These are phyloP conservation scores for Sinocyclocheilus grahami DNA, from an alignment of 2,113 vertebrate species.

Conservation along the genomic window DNA sequence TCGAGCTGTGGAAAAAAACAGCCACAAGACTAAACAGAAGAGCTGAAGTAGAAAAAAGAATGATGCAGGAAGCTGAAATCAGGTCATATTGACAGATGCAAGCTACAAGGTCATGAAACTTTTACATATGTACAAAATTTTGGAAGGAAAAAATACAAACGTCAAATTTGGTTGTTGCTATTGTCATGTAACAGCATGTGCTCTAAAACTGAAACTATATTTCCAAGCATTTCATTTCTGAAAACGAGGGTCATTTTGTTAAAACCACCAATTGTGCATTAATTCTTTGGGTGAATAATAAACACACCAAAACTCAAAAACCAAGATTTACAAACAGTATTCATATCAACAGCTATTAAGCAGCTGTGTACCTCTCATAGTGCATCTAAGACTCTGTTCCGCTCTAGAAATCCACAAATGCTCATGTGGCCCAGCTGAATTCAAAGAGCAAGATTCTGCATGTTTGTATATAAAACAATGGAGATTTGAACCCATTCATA, in stretches of 20 bases:
- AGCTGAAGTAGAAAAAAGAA: slow-evolving; percentile 46
- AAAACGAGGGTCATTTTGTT: not conserved
- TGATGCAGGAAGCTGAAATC: slow-evolving; percentile 27
- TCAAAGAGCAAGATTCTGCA: not conserved
- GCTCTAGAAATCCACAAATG: not conserved
- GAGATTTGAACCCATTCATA: not conserved
- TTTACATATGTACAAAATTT: slow-evolving; percentile 63
- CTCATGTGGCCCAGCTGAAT: not conserved
- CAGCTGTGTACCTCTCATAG: slow-evolving; percentile 15
- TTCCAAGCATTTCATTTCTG: not conserved
- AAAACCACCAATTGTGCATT: not conserved
- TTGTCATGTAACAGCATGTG: slow-evolving; percentile 1
- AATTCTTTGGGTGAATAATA: not conserved
- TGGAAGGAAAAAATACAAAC: not conserved
- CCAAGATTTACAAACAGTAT: slow-evolving; percentile 17
- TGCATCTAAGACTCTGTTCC: slow-evolving; percentile 14
- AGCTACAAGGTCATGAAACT: slow-evolving; percentile 57
- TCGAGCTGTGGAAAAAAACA: slow-evolving; percentile 35
- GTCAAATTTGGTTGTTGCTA: not conserved
- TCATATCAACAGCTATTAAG: not conserved
- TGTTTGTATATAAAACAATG: not conserved
- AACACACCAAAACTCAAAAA: not conserved
- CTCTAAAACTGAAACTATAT: not conserved
- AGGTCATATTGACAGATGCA: slow-evolving; percentile 52
- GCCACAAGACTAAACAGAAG: slow-evolving; percentile 40